Evolutionary conservation across 2,113 vertebrate species (phyloP), one percentile per base, ranked within the genome.

Genomic region (Myotis yumanensis): DNA sequence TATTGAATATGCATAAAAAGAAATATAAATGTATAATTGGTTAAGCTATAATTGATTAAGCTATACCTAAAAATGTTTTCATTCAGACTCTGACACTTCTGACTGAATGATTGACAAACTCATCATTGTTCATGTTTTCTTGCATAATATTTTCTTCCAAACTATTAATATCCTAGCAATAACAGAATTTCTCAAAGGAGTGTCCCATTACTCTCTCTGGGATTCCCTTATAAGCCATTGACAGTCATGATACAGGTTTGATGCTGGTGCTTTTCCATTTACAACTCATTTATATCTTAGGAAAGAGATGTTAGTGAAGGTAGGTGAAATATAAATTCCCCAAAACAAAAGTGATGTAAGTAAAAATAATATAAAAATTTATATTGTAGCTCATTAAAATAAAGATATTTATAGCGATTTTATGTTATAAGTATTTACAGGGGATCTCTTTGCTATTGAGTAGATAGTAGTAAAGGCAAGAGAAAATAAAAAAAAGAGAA

Each of bases 171-270:
- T 0, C 18, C 48, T 80, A 37, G 16, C 64, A 72, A n/a, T 72
- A 6, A 37, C 1, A 72, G 0, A 28, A 46, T 66, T 82, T 76
- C 51, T 85, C 37, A 20, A 69, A 77, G 25, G n/a, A 51, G 0
- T 59, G 4, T 30, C 6, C 1, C 2, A 11, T 30, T 40, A 23
- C 6, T 62, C 1, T 66, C 4, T 35, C 43, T n/a, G 28, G 6
- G 20, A 57, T 81, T 91, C 14, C 17, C 14, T 64, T 43, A 57
- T 4, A 64, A 59, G 57, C 30, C n/a, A 77, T 22, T 28, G 17
- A 68, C 6, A 4, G 25, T 43, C 30, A 22, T 37, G 14, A 7
- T 52, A 1, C 3, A 23, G 4, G 14, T 35, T 59, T 69, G 3
- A 17, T 80, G 35, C 15, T 32, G 51, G 20, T 46, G 15, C 0